Conservation (phyloP, 2,888 invertebrate species). For the Cheiracanthium punctorium region DNA sequence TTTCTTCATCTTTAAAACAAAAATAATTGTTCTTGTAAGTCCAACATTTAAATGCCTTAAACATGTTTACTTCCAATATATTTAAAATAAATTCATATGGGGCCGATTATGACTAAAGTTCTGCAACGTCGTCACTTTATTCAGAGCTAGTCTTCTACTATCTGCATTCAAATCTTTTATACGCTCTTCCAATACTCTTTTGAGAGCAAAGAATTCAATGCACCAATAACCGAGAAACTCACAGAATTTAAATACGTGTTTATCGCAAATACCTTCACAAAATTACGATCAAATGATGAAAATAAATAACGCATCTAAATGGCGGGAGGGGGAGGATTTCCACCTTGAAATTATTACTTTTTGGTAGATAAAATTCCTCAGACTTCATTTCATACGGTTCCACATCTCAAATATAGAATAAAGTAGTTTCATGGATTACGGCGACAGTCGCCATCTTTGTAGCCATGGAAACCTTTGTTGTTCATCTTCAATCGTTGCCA, state of each 20-base stretch:
- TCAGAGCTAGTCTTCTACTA: too few species aligned
- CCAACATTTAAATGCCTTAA: too few species aligned
- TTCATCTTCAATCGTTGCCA: constrained; percentile 62
- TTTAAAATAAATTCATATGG: too few species aligned
- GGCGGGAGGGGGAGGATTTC: neutral
- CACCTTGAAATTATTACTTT: constrained; percentile 51
- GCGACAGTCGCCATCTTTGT: constrained; percentile 55
- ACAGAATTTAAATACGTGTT: constrained; percentile 4
- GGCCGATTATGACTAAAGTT: neutral
- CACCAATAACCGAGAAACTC: neutral
- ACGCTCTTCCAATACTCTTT: neutral
- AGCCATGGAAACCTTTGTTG: constrained; percentile 59
- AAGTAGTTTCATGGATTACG: constrained; percentile 53
- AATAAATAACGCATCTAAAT: neutral
- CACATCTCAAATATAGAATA: constrained; percentile 57
- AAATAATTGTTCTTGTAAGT: too few species aligned
- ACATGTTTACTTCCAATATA: too few species aligned
- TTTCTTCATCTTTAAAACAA: too few species aligned
- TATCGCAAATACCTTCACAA: constrained; percentile 2
- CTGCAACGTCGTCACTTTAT: too few species aligned
- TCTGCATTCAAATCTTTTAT: neutral
- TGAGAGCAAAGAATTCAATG: neutral
- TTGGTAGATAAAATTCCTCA: constrained; percentile 39
- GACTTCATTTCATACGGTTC: constrained; percentile 54
- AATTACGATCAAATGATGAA: neutral